Evolutionary conservation across 30 jellyfish, hydroid and myxozoan species (phyloP).

Genomic region (Sanderia malayensis): DNA sequence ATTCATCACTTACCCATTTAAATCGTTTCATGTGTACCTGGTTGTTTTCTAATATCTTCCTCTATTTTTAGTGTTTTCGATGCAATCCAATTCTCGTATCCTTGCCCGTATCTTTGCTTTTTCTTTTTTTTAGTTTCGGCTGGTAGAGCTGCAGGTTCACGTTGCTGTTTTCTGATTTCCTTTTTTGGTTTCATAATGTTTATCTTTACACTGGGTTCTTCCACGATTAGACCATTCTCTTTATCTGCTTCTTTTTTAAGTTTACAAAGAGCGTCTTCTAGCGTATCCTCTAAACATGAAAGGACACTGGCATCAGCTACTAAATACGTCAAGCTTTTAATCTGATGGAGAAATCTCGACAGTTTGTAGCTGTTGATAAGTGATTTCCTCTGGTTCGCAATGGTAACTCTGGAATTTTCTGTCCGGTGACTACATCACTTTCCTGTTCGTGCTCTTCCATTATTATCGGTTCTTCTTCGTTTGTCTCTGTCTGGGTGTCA

Average conservation of each 20-base stretch:
- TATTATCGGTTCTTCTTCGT: neutral
- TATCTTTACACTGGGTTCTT: neutral
- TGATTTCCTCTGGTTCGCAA: neutral
- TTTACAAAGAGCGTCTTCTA: neutral
- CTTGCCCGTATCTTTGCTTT: neutral
- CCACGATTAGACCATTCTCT: neutral
- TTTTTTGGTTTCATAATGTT: no score
- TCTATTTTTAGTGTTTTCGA: neutral
- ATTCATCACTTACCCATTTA: no score
- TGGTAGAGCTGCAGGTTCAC: neutral
- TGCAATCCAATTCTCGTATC: neutral
- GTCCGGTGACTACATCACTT: neutral
- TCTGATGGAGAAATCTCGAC: slow-evolving; percentile 22
- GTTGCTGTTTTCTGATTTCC: neutral
- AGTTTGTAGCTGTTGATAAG: slow-evolving; percentile 9
- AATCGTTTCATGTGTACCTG: no score
- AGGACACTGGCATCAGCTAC: neutral
- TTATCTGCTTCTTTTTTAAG: neutral
- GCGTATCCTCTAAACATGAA: neutral
- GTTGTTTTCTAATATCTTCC: neutral
- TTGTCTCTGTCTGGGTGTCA: no score
- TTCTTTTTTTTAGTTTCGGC: neutral
- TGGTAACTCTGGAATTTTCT: neutral
- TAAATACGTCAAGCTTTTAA: neutral
- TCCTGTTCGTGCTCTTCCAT: neutral